Conservation (phyloP, 2,888 invertebrate species). For the Drosophila conformis region DNA sequence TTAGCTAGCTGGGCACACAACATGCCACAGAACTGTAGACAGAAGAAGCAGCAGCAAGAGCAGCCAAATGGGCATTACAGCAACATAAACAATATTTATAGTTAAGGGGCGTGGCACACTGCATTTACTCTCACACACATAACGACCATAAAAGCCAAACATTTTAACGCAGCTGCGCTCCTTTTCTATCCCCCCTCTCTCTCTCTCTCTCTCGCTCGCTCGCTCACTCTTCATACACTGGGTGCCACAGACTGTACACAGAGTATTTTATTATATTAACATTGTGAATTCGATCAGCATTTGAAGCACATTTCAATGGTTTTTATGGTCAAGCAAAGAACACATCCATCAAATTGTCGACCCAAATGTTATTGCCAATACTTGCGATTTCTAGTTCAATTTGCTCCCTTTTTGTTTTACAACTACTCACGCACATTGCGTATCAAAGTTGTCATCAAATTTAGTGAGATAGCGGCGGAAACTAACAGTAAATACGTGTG, state of each 20-base stretch:
- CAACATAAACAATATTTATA: conserved; percentile 58
- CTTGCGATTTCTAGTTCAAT: conserved; percentile 52
- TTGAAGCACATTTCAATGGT: conserved; percentile 77
- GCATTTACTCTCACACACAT: conserved; percentile 2
- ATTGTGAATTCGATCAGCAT: conserved; percentile 53
- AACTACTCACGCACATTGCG: conserved; percentile 5
- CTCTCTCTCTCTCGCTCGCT: not conserved
- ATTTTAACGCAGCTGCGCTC: conserved; percentile 52
- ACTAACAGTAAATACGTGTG: conserved; percentile 14
- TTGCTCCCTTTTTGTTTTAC: not conserved
- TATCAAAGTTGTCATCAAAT: conserved; percentile 46
- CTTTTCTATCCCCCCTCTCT: not conserved
- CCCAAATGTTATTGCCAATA: conserved; percentile 76
- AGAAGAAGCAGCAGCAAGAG: not conserved
- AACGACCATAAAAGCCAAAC: conserved; percentile 73
- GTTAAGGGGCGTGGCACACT: conserved; percentile 32
- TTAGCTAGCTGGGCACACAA: conserved; percentile 17
- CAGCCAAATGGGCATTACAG: conserved; percentile 9
- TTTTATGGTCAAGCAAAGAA: conserved; percentile 65
- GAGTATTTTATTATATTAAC: conserved; percentile 33
- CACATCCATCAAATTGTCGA: conserved; percentile 73
- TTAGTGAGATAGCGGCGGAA: conserved; percentile 36
- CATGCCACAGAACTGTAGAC: conserved; percentile 8
- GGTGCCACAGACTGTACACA: conserved; percentile 3
- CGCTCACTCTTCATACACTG: not conserved